Percentiles rank a stretch among this genome's conserved stretches.
Conservation (phyloP, 2,797 vertebrate genomes). For the Arctocebus calabarensis region DNA sequence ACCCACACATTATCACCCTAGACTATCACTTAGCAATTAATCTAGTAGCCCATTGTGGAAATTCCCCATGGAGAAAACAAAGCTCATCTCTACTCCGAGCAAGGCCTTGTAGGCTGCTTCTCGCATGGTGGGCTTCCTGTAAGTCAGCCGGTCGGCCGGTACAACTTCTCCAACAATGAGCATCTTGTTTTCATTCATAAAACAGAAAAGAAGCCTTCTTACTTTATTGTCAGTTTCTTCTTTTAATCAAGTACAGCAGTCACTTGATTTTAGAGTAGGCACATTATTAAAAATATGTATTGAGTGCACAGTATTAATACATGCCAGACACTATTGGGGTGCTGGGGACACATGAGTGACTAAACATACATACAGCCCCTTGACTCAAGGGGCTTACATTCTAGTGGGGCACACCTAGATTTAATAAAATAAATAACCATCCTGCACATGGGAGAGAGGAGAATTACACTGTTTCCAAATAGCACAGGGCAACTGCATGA, state of each 20-base stretch:
- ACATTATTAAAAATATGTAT: background rate
- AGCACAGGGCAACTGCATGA: background rate
- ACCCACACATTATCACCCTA: conserved; percentile 86
- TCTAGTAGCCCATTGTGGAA: conserved; percentile 82
- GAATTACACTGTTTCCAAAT: rapidly evolving
- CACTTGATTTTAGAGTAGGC: background rate
- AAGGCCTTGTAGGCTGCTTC: conserved; percentile 63
- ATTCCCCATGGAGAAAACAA: conserved; percentile 88
- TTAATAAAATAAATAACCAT: background rate
- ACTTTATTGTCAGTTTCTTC: background rate
- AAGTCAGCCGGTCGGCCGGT: conserved; percentile 34
- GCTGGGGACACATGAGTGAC: background rate
- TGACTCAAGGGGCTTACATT: background rate
- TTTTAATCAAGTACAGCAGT: background rate
- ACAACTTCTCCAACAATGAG: rapidly evolving
- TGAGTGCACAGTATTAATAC: background rate
- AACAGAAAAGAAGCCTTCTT: background rate
- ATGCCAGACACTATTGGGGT: background rate
- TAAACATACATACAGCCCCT: background rate
- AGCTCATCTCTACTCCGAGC: conserved; percentile 74
- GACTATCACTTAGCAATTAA: conserved; percentile 83
- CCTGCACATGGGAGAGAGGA: background rate
- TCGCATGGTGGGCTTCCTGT: conserved; percentile 75
- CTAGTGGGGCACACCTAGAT: background rate
- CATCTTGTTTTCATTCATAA: background rate